These are phyloP conservation scores for Marmota flaviventris DNA, from an alignment of 2,113 vertebrate genomes.

Conservation along the genomic window DNA sequence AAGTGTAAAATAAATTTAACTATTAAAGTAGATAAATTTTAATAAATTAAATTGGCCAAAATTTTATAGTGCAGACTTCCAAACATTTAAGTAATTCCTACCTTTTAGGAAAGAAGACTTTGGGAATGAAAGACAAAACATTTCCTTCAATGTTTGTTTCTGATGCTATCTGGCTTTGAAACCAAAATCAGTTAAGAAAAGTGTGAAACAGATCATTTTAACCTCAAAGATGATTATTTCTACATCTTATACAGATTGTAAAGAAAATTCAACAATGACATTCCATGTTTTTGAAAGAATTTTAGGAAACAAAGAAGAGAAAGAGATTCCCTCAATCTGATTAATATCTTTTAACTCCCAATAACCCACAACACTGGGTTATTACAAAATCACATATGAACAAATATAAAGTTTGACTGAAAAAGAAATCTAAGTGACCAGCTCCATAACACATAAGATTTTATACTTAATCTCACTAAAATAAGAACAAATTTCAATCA, in stretches of 20 bases:
- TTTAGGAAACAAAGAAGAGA: neutral
- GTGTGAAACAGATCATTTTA: neutral
- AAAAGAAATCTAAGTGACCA: neutral
- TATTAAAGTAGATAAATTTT: neutral
- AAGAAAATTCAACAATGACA: neutral
- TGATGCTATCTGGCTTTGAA: neutral
- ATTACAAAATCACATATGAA: neutral
- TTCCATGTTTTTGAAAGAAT: neutral
- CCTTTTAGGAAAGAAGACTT: neutral
- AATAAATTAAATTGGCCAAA: neutral
- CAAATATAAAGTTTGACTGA: neutral
- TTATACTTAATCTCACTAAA: neutral
- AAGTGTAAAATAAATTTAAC: neutral
- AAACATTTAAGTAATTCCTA: neutral
- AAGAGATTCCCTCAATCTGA: neutral
- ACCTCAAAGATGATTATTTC: neutral
- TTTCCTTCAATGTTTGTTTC: neutral
- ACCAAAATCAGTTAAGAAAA: neutral
- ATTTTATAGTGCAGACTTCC: neutral
- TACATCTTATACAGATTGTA: neutral
- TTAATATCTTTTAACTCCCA: neutral
- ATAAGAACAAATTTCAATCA: neutral
- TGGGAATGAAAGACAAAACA: neutral
- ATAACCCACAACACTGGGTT: neutral
- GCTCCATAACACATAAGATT: neutral